A percentile compares a stretch with the other conserved stretches of the same genome.
phyloP scores from a whole-genome alignment of 2,797 vertebrate genomes.

The Margarornis squamiger region DNA sequence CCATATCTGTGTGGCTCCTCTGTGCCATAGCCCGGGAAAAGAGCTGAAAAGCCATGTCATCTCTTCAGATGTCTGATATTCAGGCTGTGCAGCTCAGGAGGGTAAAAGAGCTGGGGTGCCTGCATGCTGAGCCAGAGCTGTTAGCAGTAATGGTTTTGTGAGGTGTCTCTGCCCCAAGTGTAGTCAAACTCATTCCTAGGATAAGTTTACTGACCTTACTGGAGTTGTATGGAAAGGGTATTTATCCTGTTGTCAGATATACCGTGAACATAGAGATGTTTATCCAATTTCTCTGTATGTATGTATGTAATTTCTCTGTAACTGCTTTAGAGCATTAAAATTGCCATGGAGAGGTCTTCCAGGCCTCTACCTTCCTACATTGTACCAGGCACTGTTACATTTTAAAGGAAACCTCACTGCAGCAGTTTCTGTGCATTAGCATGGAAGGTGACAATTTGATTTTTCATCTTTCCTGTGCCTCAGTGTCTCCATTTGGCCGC shows the following conservation, averaged over 20 bases:
- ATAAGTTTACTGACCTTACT: background rate
- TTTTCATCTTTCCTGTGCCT: background rate
- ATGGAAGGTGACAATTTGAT: background rate
- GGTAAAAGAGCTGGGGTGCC: background rate
- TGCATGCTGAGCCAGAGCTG: background rate
- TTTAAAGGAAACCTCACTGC: background rate
- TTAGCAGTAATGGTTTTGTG: background rate
- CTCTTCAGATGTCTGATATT: background rate
- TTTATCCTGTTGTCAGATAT: background rate
- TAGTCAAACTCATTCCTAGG: background rate
- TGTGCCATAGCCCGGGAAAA: background rate
- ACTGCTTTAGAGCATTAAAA: background rate
- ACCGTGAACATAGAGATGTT: background rate
- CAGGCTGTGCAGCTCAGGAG: accelerated
- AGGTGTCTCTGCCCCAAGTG: background rate
- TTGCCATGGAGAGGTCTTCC: background rate
- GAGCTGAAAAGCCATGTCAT: background rate
- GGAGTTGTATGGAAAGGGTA: background rate
- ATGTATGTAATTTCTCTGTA: background rate
- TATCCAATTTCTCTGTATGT: background rate
- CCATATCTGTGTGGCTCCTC: background rate
- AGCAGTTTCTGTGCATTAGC: background rate
- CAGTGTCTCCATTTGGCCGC: background rate
- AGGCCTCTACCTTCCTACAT: background rate
- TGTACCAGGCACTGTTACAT: background rate